phyloP scores from a whole-genome alignment of 2,113 vertebrate species.

The Channa maculata region DNA sequence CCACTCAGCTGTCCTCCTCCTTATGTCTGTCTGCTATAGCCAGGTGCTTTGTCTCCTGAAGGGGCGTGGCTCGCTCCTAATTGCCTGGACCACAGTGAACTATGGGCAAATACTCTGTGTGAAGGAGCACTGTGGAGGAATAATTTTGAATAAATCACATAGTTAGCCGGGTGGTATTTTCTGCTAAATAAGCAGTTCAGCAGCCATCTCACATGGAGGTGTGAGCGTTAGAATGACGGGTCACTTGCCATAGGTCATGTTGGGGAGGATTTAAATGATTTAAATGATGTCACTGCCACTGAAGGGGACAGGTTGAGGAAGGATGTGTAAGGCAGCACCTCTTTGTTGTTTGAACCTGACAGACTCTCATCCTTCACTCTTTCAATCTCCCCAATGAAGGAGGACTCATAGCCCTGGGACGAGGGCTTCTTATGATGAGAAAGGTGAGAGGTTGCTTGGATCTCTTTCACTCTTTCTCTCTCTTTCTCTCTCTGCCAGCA shows the following conservation, averaged over 20 bases:
- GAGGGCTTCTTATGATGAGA: slow-evolving; percentile 73
- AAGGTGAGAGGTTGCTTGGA: slow-evolving; percentile 76
- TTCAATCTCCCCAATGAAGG: slow-evolving; percentile 66
- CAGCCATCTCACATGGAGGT: slow-evolving; percentile 67
- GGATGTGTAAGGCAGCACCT: slow-evolving; percentile 77
- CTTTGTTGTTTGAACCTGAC: slow-evolving; percentile 83
- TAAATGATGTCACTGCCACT: slow-evolving; percentile 80
- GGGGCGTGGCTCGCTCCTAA: slow-evolving; percentile 79
- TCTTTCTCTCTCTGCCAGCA: slow-evolving; percentile 59
- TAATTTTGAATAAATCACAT: slow-evolving; percentile 83
- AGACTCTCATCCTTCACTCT: slow-evolving; percentile 71
- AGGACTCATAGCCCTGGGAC: slow-evolving; percentile 72
- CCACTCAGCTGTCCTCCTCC: slow-evolving; percentile 62
- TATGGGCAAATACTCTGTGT: slow-evolving; percentile 73
- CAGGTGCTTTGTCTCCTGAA: slow-evolving; percentile 77
- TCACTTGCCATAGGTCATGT: slow-evolving; percentile 81
- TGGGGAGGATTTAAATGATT: slow-evolving; percentile 82
- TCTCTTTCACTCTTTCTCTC: slow-evolving; percentile 67
- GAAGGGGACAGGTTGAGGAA: slow-evolving; percentile 76
- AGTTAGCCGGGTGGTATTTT: slow-evolving; percentile 76
- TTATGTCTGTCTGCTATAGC: slow-evolving; percentile 70
- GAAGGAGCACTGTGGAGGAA: slow-evolving; percentile 77
- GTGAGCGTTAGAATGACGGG: slow-evolving; percentile 75
- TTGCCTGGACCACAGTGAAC: slow-evolving; percentile 79
- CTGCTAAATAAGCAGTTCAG: slow-evolving; percentile 79